These are phyloP conservation scores for Pseudopleuronectes americanus DNA, from an alignment of 2,797 vertebrate genomes.

Conservation along the genomic window DNA sequence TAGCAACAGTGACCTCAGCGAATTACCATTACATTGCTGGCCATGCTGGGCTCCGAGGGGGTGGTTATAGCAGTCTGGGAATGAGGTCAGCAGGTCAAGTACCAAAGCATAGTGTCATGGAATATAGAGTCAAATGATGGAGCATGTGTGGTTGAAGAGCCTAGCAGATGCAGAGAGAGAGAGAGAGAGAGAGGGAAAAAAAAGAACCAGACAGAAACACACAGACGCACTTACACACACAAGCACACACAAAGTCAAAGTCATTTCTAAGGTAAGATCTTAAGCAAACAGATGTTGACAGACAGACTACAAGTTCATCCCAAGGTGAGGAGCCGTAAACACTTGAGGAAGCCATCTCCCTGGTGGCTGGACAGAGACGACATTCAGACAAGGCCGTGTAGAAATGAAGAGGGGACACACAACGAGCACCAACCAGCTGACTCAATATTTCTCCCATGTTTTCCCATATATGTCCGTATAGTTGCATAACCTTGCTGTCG, in stretches of 20 bases:
- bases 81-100: conserved; percentile 77
- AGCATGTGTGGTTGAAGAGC: conserved; percentile 72
- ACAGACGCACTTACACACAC: conserved; percentile 34
- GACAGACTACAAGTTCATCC: conserved; percentile 76
- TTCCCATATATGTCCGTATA: conserved; percentile 59
- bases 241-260: conserved; percentile 63
- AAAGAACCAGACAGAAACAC: conserved; percentile 29
- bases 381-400: conserved; percentile 70
- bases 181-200: background rate
- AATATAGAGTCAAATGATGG: conserved; percentile 72
- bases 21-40: conserved; percentile 71
- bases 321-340: conserved; percentile 78
- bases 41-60: conserved; percentile 51
- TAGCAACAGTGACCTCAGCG: conserved; percentile 54
- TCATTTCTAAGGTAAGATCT: conserved; percentile 72
- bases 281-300: conserved; percentile 78
- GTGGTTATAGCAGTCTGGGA: conserved; percentile 67
- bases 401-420: conserved; percentile 65
- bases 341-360: conserved; percentile 60
- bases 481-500: conserved; percentile 79
- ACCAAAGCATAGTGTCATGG: conserved; percentile 69
- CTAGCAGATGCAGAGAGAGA: conserved; percentile 62
- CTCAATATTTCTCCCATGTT: conserved; percentile 75
- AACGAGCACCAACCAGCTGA: conserved; percentile 44
- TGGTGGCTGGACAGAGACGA: conserved; percentile 66